Percentiles rank a stretch among this genome's conserved stretches.
Conservation (phyloP, 2,797 vertebrate species). For the Brachyrhaphis roseni region DNA sequence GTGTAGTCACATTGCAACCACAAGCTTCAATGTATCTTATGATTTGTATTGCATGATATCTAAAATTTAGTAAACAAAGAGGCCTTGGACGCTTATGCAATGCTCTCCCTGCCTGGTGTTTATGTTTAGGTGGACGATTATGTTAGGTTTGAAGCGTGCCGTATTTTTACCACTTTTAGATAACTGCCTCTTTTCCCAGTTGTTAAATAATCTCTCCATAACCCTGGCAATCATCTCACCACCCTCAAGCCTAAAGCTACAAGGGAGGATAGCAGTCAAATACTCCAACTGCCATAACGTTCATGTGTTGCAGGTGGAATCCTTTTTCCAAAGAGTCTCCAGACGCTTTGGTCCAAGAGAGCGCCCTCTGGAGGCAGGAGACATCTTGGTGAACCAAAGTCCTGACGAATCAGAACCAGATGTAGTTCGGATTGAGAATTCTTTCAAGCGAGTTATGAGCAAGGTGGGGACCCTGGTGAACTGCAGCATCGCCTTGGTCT, state of each 20-base stretch:
- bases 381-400: constrained; percentile 73
- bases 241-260: neutral
- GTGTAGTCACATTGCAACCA: neutral
- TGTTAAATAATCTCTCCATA: neutral
- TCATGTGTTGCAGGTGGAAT: constrained; percentile 79
- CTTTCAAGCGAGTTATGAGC: constrained; percentile 80
- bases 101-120: neutral
- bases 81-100: neutral
- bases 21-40: neutral
- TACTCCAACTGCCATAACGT: neutral
- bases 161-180: neutral
- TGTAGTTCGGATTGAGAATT: constrained; percentile 79
- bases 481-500: constrained; percentile 82
- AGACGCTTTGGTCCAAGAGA: constrained; percentile 75
- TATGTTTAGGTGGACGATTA: neutral
- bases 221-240: neutral
- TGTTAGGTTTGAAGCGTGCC: neutral
- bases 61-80: neutral
- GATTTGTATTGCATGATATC: neutral
- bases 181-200: neutral
- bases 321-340: constrained; percentile 85
- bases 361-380: constrained; percentile 48
- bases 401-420: constrained; percentile 71
- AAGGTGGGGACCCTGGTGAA: constrained; percentile 82
- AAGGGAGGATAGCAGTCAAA: neutral